These are phyloP conservation scores for Poecilia latipinna DNA, from an alignment of 2,113 vertebrate species.

Conservation along the genomic window DNA sequence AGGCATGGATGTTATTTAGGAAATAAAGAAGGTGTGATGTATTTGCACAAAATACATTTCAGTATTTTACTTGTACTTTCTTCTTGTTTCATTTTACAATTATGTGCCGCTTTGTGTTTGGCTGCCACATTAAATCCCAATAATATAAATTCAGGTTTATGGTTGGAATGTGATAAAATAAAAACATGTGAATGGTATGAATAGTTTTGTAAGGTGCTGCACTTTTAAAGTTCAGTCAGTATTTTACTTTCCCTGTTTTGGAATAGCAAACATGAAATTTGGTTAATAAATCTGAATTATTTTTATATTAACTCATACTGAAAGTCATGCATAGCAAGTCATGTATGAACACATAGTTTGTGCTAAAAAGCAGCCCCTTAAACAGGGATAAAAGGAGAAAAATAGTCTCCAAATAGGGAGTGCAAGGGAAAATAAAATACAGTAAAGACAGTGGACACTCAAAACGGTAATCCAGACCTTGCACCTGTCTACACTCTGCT, in stretches of 20 bases:
- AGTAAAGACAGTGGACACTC: slow-evolving; percentile 31
- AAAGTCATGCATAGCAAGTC: too few species aligned
- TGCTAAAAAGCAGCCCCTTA: slow-evolving; percentile 5
- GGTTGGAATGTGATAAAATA: background rate
- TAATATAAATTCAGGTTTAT: background rate
- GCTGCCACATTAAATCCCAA: background rate
- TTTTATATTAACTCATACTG: background rate
- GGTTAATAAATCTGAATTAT: background rate
- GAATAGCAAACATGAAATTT: background rate
- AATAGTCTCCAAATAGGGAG: slow-evolving; percentile 37
- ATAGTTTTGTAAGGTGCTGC: background rate
- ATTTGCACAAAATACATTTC: too few species aligned
- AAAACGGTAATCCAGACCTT: slow-evolving; percentile 36
- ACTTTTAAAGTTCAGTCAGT: background rate
- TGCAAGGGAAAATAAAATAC: slow-evolving; percentile 21
- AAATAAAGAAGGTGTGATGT: background rate
- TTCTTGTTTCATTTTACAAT: background rate
- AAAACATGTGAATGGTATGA: background rate
- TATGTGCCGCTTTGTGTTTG: background rate
- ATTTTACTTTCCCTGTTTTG: background rate
- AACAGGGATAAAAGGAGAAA: slow-evolving; percentile 36
- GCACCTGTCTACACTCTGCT: slow-evolving; percentile 80
- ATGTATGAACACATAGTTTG: background rate
- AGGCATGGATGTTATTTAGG: background rate
- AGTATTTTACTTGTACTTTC: background rate